A percentile compares a stretch with the other conserved stretches of the same genome.
These are phyloP conservation scores for Tokudaia muenninki DNA, from an alignment of 2,797 vertebrate genomes.

Conservation along the genomic window DNA sequence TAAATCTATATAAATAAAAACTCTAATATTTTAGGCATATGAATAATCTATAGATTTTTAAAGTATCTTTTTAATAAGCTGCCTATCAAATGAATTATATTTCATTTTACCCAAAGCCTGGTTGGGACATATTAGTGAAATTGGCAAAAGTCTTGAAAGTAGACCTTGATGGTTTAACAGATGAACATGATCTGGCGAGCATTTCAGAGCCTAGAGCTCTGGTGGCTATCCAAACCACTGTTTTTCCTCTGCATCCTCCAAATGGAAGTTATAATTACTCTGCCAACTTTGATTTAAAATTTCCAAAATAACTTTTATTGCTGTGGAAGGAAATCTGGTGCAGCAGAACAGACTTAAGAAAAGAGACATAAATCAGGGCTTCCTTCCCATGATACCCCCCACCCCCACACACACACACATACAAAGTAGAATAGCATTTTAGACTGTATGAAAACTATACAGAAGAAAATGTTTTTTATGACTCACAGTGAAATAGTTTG, in stretches of 20 bases:
- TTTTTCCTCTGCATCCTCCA: slow-evolving; percentile 37
- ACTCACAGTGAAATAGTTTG: slow-evolving; percentile 26
- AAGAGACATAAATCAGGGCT: slow-evolving; percentile 57
- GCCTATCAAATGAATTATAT: neutral
- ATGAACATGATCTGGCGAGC: slow-evolving; percentile 6
- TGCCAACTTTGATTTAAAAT: slow-evolving; percentile 72
- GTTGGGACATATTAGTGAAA: slow-evolving; percentile 33
- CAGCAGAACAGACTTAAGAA: slow-evolving; percentile 48
- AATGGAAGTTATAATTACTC: slow-evolving; percentile 36
- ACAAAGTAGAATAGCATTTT: slow-evolving; percentile 57
- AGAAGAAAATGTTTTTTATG: slow-evolving; percentile 26
- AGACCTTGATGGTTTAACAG: slow-evolving; percentile 31
- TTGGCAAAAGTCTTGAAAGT: slow-evolving; percentile 43
- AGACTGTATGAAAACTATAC: neutral
- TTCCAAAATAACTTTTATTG: slow-evolving; percentile 65
- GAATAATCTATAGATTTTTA: neutral
- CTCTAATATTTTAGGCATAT: slow-evolving; percentile 30
- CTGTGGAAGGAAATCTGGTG: slow-evolving; percentile 63
- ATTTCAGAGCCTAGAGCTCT: slow-evolving; percentile 22
- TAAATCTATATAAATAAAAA: slow-evolving; percentile 34
- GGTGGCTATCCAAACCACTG: slow-evolving; percentile 53
- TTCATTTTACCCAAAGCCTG: slow-evolving; percentile 40
- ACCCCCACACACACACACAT: neutral
- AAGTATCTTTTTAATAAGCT: slow-evolving; percentile 55
- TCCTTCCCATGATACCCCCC: neutral